Evolutionary conservation across 2,888 invertebrate species (phyloP), one percentile per base, ranked within the genome.

Genomic region (Hirtodrosophila confusa): DNA sequence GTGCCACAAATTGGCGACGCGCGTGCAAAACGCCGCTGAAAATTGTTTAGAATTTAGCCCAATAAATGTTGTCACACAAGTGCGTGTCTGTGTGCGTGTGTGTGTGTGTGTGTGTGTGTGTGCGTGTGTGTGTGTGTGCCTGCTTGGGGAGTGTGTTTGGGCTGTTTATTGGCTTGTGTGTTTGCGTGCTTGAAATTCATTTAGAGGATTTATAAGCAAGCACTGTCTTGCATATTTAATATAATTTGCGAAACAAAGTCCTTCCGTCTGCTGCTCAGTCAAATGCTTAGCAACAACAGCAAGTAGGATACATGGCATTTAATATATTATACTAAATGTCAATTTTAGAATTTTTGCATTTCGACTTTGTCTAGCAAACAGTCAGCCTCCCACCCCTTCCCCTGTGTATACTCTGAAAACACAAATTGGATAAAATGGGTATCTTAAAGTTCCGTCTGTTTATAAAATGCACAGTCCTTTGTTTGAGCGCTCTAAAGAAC

Each of bases 111-210:
- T 39, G 17, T 10, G 33, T 8, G 37, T 31, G 49, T 24, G 39
- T 47, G 40, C 35, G 40, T 17, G 33, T 23, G 24, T 35, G 40
- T 24, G 47, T 35, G 17, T 17, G 17, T 2, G 17, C 10, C 9
- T 11, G 17, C 17, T 17, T 17, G 17, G 17, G 37, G n/a, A 23
- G 43, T 35, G 47, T 55, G 17, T 41, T 44, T 43, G 58, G 57
- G 55, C 51, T 78, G 70, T 54, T 80, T 74, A 68, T 80, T 74
- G 85, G 63, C 74, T 78, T 85, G 75, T 87, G 85, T 86, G 83
- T 84, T 80, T 80, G 88, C 83, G 89, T 88, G 88, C 89, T 88
- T 88, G 86, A 88, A 84, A 88, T 84, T 88, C 88, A 87, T 84
- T 88, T 85, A 80, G 83, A 66, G 88, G 86, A 88, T 88, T 84